Evolutionary conservation across 2,888 invertebrate species (phyloP).

Genomic region (Tridacna gigas): DNA sequence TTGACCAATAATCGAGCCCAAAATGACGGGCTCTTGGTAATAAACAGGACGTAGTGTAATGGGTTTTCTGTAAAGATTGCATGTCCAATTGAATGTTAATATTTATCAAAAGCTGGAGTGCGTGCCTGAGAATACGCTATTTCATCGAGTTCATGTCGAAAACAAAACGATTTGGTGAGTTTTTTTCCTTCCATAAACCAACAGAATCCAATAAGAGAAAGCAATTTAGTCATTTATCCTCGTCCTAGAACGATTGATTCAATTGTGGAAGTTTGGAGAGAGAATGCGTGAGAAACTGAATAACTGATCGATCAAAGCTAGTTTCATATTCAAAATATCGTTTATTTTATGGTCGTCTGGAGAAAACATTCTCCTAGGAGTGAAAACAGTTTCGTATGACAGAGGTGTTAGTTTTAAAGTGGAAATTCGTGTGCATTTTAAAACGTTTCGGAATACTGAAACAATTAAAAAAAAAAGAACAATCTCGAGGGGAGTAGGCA

Average conservation of each 20-base stretch:
- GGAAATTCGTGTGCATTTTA: too few relatives aligned
- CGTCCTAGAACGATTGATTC: constrained; percentile 46
- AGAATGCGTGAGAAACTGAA: constrained; percentile 38
- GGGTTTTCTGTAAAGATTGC: constrained; percentile 62
- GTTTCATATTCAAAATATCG: constrained; percentile 15
- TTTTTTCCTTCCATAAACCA: constrained; percentile 33
- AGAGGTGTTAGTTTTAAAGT: too few relatives aligned
- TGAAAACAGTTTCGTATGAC: neutral
- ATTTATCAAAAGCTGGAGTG: constrained; percentile 57
- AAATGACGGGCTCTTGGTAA: constrained; percentile 60
- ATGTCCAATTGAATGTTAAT: constrained; percentile 67
- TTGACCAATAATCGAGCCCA: constrained; percentile 62
- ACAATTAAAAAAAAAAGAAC: too few relatives aligned
- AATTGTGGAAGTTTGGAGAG: constrained; percentile 40
- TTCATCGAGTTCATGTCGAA: constrained; percentile 41
- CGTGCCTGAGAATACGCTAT: constrained; percentile 56
- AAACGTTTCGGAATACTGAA: too few relatives aligned
- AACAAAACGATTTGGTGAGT: constrained; percentile 43
- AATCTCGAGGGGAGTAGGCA: too few relatives aligned
- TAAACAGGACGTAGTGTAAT: constrained; percentile 64
- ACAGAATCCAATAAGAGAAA: constrained; percentile 43
- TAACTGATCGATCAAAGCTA: constrained; percentile 35
- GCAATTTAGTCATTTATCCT: constrained; percentile 38
- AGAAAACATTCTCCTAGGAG: neutral
- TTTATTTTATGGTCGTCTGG: neutral